Conservation (phyloP, 92 coral and sea anemone genomes). For the Desmophyllum pertusum region DNA sequence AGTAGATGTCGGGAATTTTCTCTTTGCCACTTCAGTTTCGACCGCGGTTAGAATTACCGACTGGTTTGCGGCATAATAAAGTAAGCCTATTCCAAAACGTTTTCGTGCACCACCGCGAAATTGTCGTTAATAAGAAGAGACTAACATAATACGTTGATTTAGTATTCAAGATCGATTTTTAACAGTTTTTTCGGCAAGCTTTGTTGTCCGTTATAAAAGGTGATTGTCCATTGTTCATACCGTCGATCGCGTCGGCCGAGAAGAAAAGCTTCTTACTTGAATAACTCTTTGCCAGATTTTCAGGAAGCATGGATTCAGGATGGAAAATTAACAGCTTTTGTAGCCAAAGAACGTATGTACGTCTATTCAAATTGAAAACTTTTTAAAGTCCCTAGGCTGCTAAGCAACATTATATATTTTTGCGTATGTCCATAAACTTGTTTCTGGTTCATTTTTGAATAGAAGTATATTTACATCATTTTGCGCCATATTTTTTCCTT, state of each 20-base stretch:
- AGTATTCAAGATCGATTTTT: background rate
- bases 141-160: background rate
- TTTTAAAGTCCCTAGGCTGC: background rate
- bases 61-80: background rate
- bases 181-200: conserved; percentile 1
- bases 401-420: background rate
- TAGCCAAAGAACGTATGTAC: background rate
- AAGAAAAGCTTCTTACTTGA: background rate
- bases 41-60: background rate
- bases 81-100: background rate
- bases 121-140: background rate
- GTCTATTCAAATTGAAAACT: background rate
- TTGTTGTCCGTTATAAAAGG: background rate
- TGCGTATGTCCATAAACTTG: background rate
- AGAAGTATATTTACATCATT: background rate
- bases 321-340: background rate
- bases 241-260: background rate
- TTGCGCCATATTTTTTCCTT: background rate
- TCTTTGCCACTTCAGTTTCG: too few relatives aligned
- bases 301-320: background rate
- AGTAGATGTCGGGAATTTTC: too few relatives aligned
- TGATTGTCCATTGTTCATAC: background rate
- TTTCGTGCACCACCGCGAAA: background rate
- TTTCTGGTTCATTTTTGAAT: background rate
- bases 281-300: background rate